Conservation (phyloP, 2,797 vertebrate genomes). For the Acomys russatus region DNA sequence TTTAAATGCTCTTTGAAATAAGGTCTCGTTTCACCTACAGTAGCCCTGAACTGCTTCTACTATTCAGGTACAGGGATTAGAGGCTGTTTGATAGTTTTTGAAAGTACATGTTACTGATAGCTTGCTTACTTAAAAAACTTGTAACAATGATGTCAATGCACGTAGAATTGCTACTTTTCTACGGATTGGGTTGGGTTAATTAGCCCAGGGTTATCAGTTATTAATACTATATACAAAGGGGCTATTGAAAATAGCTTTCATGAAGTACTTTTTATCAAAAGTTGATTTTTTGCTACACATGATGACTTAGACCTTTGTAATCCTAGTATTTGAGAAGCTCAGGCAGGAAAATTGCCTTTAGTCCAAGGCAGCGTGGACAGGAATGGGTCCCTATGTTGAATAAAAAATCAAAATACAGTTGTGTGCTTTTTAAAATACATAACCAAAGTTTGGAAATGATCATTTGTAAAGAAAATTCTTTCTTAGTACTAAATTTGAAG, state of each 20-base stretch:
- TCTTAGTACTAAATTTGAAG: conserved; percentile 40
- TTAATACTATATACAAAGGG: not conserved
- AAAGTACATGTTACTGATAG: not conserved
- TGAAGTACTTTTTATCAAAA: not conserved
- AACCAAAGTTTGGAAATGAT: conserved; percentile 50
- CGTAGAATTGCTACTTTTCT: conserved; percentile 49
- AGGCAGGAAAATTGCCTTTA: not conserved
- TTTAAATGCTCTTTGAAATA: not conserved
- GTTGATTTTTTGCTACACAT: not conserved
- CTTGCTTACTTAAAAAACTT: conserved; percentile 26
- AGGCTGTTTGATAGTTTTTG: not conserved
- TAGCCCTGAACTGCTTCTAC: not conserved
- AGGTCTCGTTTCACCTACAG: not conserved
- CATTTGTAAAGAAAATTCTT: not conserved
- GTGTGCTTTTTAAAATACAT: conserved; percentile 19
- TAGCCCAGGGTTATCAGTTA: conserved; percentile 24
- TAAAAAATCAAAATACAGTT: not conserved
- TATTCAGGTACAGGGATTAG: not conserved
- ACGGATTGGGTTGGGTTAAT: not conserved
- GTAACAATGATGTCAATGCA: conserved; percentile 8
- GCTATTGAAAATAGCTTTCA: not conserved
- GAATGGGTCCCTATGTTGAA: not conserved
- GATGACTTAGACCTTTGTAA: not conserved
- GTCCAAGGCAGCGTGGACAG: not conserved
- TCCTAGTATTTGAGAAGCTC: not conserved